phyloP scores from a whole-genome alignment of 2,888 invertebrate species.

The Agapostemon virescens region DNA sequence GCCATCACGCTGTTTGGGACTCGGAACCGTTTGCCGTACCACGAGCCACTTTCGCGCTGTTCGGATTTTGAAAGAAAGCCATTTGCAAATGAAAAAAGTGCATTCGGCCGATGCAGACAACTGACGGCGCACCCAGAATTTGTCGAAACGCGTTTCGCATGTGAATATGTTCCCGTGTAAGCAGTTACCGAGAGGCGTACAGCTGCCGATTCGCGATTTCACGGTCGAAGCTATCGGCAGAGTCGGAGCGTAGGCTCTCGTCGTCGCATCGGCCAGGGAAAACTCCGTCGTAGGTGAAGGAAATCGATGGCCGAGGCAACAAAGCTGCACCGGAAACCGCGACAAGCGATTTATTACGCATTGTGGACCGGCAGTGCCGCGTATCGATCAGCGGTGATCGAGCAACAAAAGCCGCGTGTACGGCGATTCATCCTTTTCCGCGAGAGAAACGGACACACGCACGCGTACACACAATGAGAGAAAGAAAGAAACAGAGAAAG shows the following conservation, averaged over 20 bases:
- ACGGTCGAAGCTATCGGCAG: not conserved
- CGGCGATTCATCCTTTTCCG: slow-evolving; percentile 26
- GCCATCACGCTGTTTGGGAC: no score
- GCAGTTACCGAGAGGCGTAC: no score
- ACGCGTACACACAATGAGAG: no score
- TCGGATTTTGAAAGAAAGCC: no score
- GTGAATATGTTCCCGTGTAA: no score
- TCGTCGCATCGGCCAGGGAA: not conserved
- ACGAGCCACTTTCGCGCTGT: no score
- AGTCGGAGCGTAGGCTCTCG: not conserved
- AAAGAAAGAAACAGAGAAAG: not conserved
- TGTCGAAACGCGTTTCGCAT: no score
- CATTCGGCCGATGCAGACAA: no score
- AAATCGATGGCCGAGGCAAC: slow-evolving; percentile 9
- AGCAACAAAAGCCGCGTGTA: slow-evolving; percentile 35
- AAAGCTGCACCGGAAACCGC: not conserved
- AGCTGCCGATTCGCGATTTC: not conserved
- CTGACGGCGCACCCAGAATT: no score
- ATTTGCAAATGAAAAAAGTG: no score
- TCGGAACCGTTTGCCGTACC: no score
- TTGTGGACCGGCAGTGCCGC: slow-evolving; percentile 30
- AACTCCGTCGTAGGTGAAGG: not conserved
- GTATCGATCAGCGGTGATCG: slow-evolving; percentile 44
- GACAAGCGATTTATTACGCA: slow-evolving; percentile 41
- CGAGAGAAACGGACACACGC: no score